A percentile compares a stretch with the other conserved stretches of the same genome.
Evolutionary conservation across 2,113 vertebrate species (phyloP).

Genomic region (Gnathonemus echidnorhynchus): DNA sequence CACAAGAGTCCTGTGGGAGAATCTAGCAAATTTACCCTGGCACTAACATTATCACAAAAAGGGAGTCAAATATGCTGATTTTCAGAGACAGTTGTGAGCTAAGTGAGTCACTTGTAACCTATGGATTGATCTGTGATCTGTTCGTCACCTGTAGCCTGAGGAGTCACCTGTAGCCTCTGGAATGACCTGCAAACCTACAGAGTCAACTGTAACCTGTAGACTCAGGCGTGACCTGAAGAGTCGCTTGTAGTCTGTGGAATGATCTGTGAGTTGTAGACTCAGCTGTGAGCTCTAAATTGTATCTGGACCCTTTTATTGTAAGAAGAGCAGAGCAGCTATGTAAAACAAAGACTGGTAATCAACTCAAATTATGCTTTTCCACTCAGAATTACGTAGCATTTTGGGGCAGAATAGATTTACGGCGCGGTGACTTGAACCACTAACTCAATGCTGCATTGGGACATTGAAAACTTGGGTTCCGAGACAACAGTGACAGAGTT

Average conservation of each 20-base stretch:
- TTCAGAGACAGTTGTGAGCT: background rate
- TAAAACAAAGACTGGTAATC: background rate
- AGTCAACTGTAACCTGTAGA: background rate
- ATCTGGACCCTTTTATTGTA: background rate
- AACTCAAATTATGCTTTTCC: background rate
- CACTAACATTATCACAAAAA: background rate
- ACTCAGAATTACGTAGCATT: background rate
- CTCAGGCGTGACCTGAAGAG: background rate
- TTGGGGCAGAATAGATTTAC: background rate
- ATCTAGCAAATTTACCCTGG: background rate
- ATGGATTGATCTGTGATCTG: background rate
- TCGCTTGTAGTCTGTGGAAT: background rate
- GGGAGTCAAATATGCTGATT: background rate
- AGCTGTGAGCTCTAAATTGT: background rate
- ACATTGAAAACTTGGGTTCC: background rate
- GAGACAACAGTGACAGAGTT: background rate
- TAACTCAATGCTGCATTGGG: background rate
- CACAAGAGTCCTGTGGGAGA: background rate
- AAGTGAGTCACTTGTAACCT: background rate
- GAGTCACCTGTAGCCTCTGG: background rate
- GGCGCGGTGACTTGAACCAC: background rate
- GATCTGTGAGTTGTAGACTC: background rate
- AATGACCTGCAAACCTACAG: background rate
- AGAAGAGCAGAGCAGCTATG: background rate
- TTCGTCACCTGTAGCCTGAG: too few relatives aligned